Evolutionary conservation across 2,888 invertebrate species (phyloP), one percentile per base, ranked within the genome.

Genomic region (Agrochola lychnidis): DNA sequence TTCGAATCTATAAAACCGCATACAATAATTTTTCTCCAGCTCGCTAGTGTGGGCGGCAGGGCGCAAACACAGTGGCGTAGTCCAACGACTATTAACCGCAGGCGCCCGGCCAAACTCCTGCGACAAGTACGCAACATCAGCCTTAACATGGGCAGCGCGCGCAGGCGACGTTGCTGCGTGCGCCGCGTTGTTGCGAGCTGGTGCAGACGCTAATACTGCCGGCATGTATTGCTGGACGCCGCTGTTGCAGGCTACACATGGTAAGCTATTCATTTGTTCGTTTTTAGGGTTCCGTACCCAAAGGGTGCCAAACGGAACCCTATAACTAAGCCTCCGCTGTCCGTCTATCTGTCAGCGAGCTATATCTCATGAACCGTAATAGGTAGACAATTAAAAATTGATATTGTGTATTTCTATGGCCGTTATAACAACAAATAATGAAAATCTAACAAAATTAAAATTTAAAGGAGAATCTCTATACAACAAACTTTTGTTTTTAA

Each of bases 181-280:
- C 67, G 98, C 98, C 83, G 97, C 98, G 75, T 96, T 99, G 72
- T 94, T 99, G 67, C 98, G 98, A 86, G 98, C 98, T 78, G 99
- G 99, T 80, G 99, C 99, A 63, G 98, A 98, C 92, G 98, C 98
- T 7, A 99, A 99, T 93, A 98, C 98, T 48, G 98, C 99, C 79
- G 99, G 99, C 89, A 99, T 99, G 99, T 99, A 99, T 94, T 99
- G 99, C 42, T 99, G 99, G 99, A 99, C 99, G 4, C 98, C 99
- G 1, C 95, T 99, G 78, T 95, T 99, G 80, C 98, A 98, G 71
- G 98, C 98, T 42, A 97, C 98, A 2, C 97, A 97, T 89, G 73
- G 73, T 73, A 73, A 73, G 73, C 10, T 73, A 1, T 7, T 1
- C n/a, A 56, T 36, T 72, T 45, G 42, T 30, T 71, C 22, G 12